Conservation (phyloP, 2,888 invertebrate species). For the Papilio gigon region DNA sequence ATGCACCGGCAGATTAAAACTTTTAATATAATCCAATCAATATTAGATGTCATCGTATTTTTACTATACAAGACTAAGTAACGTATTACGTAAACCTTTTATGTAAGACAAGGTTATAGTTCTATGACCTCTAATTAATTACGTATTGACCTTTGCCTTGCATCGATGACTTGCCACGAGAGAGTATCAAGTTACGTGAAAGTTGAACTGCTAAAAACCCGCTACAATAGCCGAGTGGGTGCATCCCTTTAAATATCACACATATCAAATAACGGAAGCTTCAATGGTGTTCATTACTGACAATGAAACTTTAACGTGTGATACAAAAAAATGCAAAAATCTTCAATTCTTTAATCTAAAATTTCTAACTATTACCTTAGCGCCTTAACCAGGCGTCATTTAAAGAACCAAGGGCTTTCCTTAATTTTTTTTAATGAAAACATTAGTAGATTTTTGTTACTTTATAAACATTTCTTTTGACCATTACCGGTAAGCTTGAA, state of each 20-base stretch:
- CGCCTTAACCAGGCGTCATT: no score
- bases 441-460: no score
- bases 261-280: not conserved
- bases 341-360: no score
- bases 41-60: not conserved
- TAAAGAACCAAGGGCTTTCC: no score
- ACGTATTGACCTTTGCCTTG: constrained; percentile 4
- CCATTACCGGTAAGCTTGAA: no score
- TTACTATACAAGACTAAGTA: not conserved
- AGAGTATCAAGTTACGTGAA: not conserved
- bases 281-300: not conserved
- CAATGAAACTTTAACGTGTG: not conserved
- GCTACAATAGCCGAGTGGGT: not conserved
- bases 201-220: not conserved
- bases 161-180: not conserved
- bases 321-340: no score
- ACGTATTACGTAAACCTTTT: constrained; percentile 4
- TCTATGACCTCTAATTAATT: constrained; percentile 1
- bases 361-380: no score
- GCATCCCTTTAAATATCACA: not conserved
- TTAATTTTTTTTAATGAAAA: no score
- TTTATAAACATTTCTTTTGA: no score
- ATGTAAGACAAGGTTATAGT: not conserved
- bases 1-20: no score
- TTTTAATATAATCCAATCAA: no score